A percentile compares a stretch with the other conserved stretches of the same genome.
phyloP scores from a whole-genome alignment of 2,113 vertebrate species.

The Pelecanus crispus region DNA sequence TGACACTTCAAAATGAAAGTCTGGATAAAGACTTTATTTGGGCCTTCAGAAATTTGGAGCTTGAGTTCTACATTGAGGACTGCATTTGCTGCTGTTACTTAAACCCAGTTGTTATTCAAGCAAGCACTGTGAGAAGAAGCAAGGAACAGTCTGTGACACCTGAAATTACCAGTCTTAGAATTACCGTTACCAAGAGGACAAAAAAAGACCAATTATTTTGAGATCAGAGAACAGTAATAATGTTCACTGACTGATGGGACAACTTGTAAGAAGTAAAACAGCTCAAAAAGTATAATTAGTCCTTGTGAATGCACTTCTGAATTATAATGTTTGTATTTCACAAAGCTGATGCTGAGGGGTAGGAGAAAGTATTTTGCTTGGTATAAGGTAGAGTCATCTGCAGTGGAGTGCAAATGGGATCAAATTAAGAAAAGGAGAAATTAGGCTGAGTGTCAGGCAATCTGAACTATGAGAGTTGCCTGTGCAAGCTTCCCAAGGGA shows the following conservation, averaged over 20 bases:
- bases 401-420: neutral
- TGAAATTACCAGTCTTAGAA: constrained; percentile 21
- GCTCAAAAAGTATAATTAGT: neutral
- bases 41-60: neutral
- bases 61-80: neutral
- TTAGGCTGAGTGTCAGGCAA: constrained; percentile 26
- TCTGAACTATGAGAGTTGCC: neutral
- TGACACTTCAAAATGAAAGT: neutral
- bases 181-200: neutral
- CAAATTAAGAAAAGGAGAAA: constrained; percentile 15
- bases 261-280: neutral
- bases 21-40: neutral
- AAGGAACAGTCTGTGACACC: neutral
- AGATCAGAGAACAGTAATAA: neutral
- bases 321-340: neutral
- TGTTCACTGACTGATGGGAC: neutral
- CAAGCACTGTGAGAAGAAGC: neutral
- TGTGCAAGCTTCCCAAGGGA: constrained; percentile 12
- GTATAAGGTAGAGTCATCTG: neutral
- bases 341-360: neutral
- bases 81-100: neutral
- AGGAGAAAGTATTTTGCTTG: neutral
- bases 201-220: neutral
- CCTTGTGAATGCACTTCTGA: neutral
- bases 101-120: neutral